Evolutionary conservation across 2,797 vertebrate species (phyloP).

Genomic region (Poeciliopsis gracilis): DNA sequence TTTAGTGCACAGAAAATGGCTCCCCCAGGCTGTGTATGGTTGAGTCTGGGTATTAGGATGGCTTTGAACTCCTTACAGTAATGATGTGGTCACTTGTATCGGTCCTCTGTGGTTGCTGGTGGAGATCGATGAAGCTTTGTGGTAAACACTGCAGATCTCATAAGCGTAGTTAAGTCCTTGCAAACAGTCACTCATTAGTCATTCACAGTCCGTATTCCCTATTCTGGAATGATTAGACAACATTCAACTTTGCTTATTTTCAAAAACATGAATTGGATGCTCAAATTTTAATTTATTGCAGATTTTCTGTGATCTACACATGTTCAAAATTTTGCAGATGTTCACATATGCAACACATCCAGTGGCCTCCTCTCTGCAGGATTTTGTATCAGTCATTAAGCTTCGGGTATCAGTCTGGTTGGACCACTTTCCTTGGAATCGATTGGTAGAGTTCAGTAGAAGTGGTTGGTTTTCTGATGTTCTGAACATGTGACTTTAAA

Average conservation of each 20-base stretch:
- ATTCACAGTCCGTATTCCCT: slow-evolving; percentile 26
- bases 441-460: neutral
- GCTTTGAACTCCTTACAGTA: slow-evolving; percentile 41
- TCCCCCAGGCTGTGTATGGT: slow-evolving; percentile 13
- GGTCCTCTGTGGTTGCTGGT: slow-evolving; percentile 34
- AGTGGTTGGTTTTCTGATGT: neutral
- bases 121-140: slow-evolving; percentile 58
- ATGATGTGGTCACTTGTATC: slow-evolving; percentile 30
- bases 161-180: slow-evolving; percentile 56
- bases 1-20: slow-evolving; percentile 14
- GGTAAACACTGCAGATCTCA: slow-evolving; percentile 46
- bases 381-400: neutral
- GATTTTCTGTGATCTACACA: neutral
- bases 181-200: slow-evolving; percentile 57
- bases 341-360: neutral
- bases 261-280: neutral
- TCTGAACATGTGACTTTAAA: neutral
- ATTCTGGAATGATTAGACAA: neutral
- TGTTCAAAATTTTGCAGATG: neutral
- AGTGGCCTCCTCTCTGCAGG: neutral
- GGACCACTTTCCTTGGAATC: neutral
- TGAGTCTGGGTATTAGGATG: slow-evolving; percentile 16
- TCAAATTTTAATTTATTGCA: neutral
- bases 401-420: neutral
- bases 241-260: neutral